Evolutionary conservation across 2,888 invertebrate species (phyloP), one percentile per base, ranked within the genome.

Genomic region (Antheraea yamamai): DNA sequence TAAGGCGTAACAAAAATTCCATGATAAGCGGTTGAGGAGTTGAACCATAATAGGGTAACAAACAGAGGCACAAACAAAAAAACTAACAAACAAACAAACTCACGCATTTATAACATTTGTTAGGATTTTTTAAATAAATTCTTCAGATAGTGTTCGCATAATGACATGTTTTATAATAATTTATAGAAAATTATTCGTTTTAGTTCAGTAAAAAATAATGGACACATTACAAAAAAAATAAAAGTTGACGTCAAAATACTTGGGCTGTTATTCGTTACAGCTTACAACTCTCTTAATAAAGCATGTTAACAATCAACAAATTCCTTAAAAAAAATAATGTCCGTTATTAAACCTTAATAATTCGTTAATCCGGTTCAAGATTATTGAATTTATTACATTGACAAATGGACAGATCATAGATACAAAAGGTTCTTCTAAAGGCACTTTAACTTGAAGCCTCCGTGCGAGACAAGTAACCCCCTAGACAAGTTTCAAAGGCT

Each of bases 401-500:
- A 35, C 39, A 39, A 70, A 70, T n/a, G 70, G 18, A 70, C n/a
- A 39, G 39, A n/a, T 39, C 70, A 70, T 30, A 70, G 70, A 39
- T 39, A 70, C 70, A 70, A 70, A 68, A 70, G 35, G 70, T 70
- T 70, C 39, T 39, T 47, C 66, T 75, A 51, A 79, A 85, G 83
- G n/a, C 72, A 47, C 39, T 82, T 84, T 79, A 74, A 58, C 74
- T 74, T 79, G 75, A 76, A 80, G 79, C 80, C 82, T 77, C 78
- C 81, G 84, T 82, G 82, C 78, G 81, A 26, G 35, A 68, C 52
- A 35, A 52, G 35, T 61, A 35, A 26, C 78, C 82, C 76, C 76
- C 79, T 79, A 75, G 74, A 74, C 77, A 68, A 87, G 82, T 86
- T 87, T 85, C 81, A 83, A 84, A 87, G 82, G 80, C 79, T 82